Conservation (phyloP, 2,113 vertebrate species). For the Chaetura pelagica region DNA sequence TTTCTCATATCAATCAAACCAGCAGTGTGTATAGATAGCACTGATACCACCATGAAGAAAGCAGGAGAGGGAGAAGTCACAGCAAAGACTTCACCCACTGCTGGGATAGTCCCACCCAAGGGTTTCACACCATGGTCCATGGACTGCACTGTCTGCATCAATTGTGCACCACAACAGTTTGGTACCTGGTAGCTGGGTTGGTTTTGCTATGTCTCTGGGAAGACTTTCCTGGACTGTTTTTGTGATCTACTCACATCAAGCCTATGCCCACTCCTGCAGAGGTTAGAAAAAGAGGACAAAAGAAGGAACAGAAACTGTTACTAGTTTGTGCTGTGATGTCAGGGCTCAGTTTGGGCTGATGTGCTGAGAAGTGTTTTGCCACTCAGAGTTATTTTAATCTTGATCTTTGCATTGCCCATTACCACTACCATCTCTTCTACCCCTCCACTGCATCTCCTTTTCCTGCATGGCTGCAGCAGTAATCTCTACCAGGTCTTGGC, state of each 20-base stretch:
- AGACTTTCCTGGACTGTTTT: neutral
- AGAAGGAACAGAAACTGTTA: neutral
- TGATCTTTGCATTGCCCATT: neutral
- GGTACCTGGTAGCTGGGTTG: neutral
- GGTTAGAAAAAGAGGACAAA: neutral
- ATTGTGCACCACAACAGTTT: accelerated
- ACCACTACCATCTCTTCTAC: neutral
- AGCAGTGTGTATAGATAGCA: neutral
- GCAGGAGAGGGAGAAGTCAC: neutral
- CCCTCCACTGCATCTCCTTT: neutral
- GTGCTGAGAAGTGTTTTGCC: neutral
- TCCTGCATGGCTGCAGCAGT: neutral
- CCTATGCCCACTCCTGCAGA: neutral
- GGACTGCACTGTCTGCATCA: accelerated
- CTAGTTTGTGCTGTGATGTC: neutral
- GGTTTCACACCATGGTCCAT: neutral
- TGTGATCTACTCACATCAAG: neutral
- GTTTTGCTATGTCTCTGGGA: neutral
- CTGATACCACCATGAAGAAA: neutral
- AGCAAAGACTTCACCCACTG: neutral
- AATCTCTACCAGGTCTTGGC: neutral
- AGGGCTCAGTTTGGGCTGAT: neutral
- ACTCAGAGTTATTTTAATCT: neutral
- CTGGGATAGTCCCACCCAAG: neutral
- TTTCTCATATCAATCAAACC: neutral